These are phyloP conservation scores for Eidolon dupreanum DNA, from an alignment of 2,797 vertebrate species.

Conservation along the genomic window DNA sequence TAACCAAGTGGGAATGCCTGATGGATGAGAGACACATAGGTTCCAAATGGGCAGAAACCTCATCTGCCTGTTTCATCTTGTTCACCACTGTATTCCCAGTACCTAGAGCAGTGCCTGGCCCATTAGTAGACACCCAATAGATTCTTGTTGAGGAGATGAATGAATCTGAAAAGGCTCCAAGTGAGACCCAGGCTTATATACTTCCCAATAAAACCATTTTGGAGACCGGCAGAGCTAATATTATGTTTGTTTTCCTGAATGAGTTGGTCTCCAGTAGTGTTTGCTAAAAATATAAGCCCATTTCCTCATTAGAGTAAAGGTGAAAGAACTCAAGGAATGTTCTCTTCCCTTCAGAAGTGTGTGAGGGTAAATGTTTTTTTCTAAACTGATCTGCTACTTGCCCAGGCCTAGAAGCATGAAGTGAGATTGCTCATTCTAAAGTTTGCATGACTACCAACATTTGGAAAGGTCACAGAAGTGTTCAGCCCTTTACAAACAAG, in stretches of 20 bases:
- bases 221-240: neutral
- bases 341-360: neutral
- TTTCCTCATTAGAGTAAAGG: neutral
- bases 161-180: neutral
- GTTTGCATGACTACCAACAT: neutral
- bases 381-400: neutral
- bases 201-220: neutral
- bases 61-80: neutral
- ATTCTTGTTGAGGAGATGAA: neutral
- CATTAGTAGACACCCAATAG: neutral
- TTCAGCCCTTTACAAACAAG: neutral
- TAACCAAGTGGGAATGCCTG: neutral
- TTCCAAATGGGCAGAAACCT: neutral
- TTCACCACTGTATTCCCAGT: neutral
- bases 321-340: neutral
- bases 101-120: neutral
- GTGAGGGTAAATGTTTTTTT: neutral
- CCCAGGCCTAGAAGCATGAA: neutral
- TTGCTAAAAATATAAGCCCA: neutral
- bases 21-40: neutral
- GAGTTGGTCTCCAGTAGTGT: neutral
- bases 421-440: neutral
- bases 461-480: neutral
- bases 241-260: slow-evolving; percentile 9
- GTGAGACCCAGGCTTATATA: neutral